phyloP scores from a whole-genome alignment of 1,140 invertebrate genomes.

The Coptotermes formosanus region DNA sequence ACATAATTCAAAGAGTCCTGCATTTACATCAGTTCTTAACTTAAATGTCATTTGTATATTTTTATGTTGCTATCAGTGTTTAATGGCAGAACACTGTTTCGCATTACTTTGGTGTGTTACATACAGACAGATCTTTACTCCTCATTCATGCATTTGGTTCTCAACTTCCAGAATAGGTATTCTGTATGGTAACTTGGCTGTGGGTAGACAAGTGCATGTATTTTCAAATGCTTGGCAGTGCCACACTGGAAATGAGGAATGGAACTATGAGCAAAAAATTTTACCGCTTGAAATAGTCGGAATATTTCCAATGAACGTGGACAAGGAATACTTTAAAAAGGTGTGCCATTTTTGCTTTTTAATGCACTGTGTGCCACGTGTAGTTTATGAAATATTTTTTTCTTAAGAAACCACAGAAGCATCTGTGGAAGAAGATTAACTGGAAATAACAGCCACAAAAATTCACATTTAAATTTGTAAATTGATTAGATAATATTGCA shows the following conservation, averaged over 20 bases:
- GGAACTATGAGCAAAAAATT: neutral
- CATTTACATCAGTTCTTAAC: neutral
- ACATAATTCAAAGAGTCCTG: neutral
- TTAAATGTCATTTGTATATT: neutral
- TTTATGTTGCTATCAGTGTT: neutral
- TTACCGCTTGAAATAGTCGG: neutral
- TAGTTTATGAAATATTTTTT: neutral
- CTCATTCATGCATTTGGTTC: neutral
- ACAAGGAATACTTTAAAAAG: neutral
- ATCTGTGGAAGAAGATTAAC: neutral
- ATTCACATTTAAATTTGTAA: neutral
- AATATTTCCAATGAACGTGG: neutral
- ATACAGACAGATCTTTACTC: neutral
- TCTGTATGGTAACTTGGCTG: neutral
- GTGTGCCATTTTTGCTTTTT: neutral
- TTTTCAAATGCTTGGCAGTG: neutral
- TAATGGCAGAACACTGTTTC: neutral
- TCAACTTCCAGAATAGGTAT: neutral
- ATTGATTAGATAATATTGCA: neutral
- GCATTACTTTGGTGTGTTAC: conserved; percentile 7
- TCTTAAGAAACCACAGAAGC: neutral
- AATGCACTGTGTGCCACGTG: neutral
- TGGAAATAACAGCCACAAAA: neutral
- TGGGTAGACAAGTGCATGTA: neutral
- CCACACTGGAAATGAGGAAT: neutral